Evolutionary conservation across 1,140 invertebrate genomes (phyloP).

Genomic region (Diachasma alloeum): DNA sequence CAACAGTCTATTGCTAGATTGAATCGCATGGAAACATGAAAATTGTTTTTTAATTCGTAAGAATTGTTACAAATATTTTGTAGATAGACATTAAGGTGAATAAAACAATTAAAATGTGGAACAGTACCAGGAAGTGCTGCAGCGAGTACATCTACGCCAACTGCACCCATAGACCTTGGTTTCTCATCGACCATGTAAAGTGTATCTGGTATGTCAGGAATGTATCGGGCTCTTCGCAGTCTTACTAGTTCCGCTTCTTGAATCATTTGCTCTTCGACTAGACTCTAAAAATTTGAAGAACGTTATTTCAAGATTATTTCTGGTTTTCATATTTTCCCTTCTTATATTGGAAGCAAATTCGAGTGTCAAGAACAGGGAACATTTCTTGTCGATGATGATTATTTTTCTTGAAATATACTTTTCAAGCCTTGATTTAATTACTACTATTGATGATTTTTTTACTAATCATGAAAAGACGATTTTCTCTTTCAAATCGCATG

Average conservation of each 20-base stretch:
- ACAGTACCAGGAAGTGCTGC: conserved; percentile 68
- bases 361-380: too few species aligned
- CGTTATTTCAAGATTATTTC: conserved; percentile 2
- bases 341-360: too few species aligned
- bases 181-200: conserved; percentile 90
- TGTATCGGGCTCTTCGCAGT: conserved; percentile 74
- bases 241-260: conserved; percentile 81
- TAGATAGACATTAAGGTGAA: background rate
- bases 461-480: too few species aligned
- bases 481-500: too few species aligned
- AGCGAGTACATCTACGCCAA: conserved; percentile 70
- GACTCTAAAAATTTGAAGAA: conserved; percentile 60
- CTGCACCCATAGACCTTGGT: conserved; percentile 68
- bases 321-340: background rate
- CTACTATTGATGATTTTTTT: too few species aligned
- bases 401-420: too few species aligned
- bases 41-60: background rate
- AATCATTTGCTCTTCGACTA: conserved; percentile 85
- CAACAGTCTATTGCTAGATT: too few species aligned
- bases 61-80: background rate
- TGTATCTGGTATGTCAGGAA: conserved; percentile 88
- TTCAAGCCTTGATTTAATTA: too few species aligned
- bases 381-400: too few species aligned
- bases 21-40: background rate
- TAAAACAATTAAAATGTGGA: conserved; percentile 5